Percentiles rank a stretch among this genome's conserved stretches.
phyloP scores from a whole-genome alignment of 1,140 invertebrate genomes.

The Pseudomyrmex gracilis region DNA sequence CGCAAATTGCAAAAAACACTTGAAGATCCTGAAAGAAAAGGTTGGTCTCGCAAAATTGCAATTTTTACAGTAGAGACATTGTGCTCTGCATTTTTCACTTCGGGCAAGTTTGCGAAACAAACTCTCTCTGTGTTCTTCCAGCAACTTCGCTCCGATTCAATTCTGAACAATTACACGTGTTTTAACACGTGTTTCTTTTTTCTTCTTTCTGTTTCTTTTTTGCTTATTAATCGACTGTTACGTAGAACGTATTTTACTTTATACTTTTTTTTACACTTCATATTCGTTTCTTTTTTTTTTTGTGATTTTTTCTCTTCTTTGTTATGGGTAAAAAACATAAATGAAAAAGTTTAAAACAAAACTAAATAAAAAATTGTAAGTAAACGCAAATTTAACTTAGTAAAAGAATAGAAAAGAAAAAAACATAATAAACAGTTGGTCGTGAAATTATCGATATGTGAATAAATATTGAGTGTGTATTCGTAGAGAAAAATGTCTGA shows the following conservation, averaged over 20 bases:
- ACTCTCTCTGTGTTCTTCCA: conserved; percentile 19
- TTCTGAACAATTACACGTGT: not conserved
- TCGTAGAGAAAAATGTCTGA: not conserved
- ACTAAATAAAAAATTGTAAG: not conserved
- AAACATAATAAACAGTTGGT: conserved; percentile 25
- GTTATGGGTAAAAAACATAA: conserved; percentile 47
- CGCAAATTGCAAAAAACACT: not conserved
- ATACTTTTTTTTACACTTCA: conserved; percentile 17
- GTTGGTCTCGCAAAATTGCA: conserved; percentile 30
- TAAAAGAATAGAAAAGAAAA: conserved; percentile 20
- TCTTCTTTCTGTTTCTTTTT: not conserved
- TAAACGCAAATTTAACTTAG: too few species aligned
- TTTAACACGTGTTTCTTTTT: not conserved
- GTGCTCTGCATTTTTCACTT: not conserved
- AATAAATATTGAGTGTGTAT: not conserved
- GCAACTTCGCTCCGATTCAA: conserved; percentile 5
- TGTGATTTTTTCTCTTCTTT: conserved; percentile 34
- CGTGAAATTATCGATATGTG: conserved; percentile 37
- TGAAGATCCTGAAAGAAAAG: conserved; percentile 33
- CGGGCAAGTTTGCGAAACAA: conserved; percentile 20
- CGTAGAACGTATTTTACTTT: conserved; percentile 25
- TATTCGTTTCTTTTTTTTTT: conserved; percentile 29
- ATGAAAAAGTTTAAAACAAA: conserved; percentile 16
- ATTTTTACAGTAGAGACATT: not conserved
- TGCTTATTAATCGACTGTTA: not conserved